A percentile compares a stretch with the other conserved stretches of the same genome.
Evolutionary conservation across 2,797 vertebrate species (phyloP).

Genomic region (Artibeus jamaicensis): DNA sequence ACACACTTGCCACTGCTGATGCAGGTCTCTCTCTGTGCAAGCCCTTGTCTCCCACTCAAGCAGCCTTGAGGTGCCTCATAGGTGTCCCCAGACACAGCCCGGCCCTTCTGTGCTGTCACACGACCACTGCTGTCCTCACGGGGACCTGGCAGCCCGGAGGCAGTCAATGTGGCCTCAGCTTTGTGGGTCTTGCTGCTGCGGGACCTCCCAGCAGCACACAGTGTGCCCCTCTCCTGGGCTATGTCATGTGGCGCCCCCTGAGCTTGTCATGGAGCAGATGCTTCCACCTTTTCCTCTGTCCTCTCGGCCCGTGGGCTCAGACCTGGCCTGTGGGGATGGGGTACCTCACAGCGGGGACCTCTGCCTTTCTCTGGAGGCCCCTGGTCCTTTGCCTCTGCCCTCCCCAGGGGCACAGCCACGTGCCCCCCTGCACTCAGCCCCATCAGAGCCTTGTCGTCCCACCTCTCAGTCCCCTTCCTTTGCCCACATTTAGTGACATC

Average conservation of each 20-base stretch:
- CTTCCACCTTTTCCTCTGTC: not conserved
- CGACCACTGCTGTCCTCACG: not conserved
- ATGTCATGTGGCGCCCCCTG: not conserved
- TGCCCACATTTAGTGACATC: not conserved
- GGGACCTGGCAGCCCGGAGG: not conserved
- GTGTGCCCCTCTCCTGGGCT: not conserved
- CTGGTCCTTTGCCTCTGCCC: rapidly evolving
- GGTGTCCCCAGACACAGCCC: not conserved
- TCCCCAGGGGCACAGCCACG: rapidly evolving
- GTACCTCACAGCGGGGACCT: no score
- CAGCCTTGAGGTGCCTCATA: not conserved
- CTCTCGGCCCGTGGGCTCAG: not conserved
- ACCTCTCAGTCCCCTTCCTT: rapidly evolving
- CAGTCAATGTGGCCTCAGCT: not conserved
- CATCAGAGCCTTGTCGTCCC: not conserved
- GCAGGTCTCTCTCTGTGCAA: rapidly evolving
- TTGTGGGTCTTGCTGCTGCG: rapidly evolving
- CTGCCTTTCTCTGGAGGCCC: no score
- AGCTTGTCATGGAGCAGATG: rapidly evolving
- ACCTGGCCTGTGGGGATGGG: no score
- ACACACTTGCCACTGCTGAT: rapidly evolving
- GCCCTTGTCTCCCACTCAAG: not conserved
- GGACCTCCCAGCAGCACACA: not conserved
- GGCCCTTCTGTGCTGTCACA: rapidly evolving
- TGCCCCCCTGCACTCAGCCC: not conserved